phyloP scores from a whole-genome alignment of 2,113 vertebrate species.

The Burhinus oedicnemus region DNA sequence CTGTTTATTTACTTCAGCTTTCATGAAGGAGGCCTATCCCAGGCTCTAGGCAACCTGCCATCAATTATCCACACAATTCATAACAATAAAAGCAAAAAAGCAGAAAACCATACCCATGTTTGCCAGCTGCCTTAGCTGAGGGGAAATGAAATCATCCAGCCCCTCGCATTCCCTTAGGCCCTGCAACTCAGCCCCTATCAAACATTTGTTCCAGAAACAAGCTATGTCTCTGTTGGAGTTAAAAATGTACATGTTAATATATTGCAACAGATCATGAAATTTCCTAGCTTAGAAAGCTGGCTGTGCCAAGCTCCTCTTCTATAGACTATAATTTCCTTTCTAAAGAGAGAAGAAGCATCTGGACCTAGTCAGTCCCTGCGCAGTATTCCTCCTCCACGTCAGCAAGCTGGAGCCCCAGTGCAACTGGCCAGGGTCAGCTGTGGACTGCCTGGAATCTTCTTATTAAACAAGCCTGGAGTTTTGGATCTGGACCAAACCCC shows the following conservation, averaged over 20 bases:
- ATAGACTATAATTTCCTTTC: slow-evolving; percentile 78
- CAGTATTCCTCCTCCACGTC: slow-evolving; percentile 59
- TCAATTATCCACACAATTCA: slow-evolving; percentile 21
- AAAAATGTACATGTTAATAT: slow-evolving; percentile 55
- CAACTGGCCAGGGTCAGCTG: slow-evolving; percentile 32
- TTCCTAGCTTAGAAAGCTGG: slow-evolving; percentile 66
- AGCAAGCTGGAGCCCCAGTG: slow-evolving; percentile 36
- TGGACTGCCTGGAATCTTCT: slow-evolving; percentile 19
- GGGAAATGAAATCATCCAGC: slow-evolving; percentile 15
- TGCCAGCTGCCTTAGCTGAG: not conserved
- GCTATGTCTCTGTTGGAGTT: not conserved
- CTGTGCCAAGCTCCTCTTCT: slow-evolving; percentile 64
- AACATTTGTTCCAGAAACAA: slow-evolving; percentile 26
- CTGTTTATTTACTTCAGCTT: not conserved
- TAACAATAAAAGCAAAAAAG: slow-evolving; percentile 4
- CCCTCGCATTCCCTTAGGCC: not conserved
- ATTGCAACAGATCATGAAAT: slow-evolving; percentile 69
- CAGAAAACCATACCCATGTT: not conserved
- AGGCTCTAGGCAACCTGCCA: slow-evolving; percentile 22
- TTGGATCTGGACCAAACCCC: slow-evolving; percentile 30
- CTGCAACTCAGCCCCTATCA: not conserved
- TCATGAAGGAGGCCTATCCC: not conserved
- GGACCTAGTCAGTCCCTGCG: slow-evolving; percentile 69
- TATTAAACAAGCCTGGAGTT: not conserved
- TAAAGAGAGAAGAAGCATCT: slow-evolving; percentile 69